Percentiles rank a stretch among this genome's conserved stretches.
These are phyloP conservation scores for Gymnorhina tibicen DNA, from an alignment of 2,113 vertebrate genomes.

Conservation along the genomic window DNA sequence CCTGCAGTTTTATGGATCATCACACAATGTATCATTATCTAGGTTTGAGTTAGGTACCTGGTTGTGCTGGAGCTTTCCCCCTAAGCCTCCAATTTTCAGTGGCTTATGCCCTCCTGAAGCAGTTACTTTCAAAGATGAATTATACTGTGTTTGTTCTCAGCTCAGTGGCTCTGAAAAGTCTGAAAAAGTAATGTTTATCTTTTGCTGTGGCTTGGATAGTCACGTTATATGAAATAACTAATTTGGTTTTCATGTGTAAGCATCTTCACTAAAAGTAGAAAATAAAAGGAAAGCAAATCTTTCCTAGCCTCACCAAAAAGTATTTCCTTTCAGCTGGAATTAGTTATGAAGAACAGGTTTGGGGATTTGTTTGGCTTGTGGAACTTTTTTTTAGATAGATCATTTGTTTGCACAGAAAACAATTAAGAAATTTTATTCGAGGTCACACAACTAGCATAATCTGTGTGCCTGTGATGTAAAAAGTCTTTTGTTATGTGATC, in stretches of 20 bases:
- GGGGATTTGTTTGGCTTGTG: neutral
- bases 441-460: neutral
- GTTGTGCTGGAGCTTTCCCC: neutral
- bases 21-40: neutral
- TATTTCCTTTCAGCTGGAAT: neutral
- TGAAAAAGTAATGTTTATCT: neutral
- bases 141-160: neutral
- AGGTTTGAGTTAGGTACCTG: neutral
- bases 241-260: neutral
- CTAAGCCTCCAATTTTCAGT: conserved; percentile 15
- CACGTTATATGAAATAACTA: neutral
- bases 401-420: neutral
- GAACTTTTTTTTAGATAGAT: neutral
- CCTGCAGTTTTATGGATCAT: neutral
- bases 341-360: neutral
- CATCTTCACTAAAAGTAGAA: neutral
- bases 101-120: neutral
- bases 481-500: neutral
- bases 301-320: neutral
- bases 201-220: neutral
- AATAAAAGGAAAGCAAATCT: neutral
- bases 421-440: neutral
- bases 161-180: neutral
- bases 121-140: neutral
- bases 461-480: neutral